Evolutionary conservation across 2,888 invertebrate genomes (phyloP).

Genomic region (Resseliella maxima): DNA sequence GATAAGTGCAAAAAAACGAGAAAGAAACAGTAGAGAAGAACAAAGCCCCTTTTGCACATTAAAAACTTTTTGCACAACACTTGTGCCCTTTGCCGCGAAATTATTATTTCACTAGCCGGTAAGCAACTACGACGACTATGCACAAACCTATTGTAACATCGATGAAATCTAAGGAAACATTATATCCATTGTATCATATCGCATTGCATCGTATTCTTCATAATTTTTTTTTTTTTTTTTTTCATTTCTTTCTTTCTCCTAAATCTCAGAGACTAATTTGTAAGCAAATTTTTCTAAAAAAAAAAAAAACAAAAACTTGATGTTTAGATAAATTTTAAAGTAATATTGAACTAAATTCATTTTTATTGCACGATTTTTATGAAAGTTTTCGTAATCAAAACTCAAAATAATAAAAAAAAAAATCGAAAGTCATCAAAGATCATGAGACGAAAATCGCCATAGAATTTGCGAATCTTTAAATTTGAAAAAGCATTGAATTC

Average conservation of each 20-base stretch:
- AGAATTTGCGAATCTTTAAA: not conserved
- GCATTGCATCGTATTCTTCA: not conserved
- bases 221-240: not conserved
- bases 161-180: constrained; percentile 37
- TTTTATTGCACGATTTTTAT: too few species aligned
- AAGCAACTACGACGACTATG: constrained; percentile 1
- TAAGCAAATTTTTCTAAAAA: too few species aligned
- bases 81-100: constrained; percentile 39
- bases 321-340: too few species aligned
- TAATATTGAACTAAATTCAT: too few species aligned
- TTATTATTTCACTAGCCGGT: not conserved
- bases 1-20: too few species aligned
- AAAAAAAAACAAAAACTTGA: too few species aligned
- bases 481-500: not conserved
- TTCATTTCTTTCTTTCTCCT: not conserved
- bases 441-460: too few species aligned
- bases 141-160: constrained; percentile 20
- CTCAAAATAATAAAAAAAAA: too few species aligned
- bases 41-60: not conserved
- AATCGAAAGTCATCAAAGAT: not conserved
- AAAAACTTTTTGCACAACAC: not conserved
- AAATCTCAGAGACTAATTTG: too few species aligned
- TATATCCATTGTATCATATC: constrained; percentile 16
- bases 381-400: too few species aligned
- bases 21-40: not conserved